phyloP scores from a whole-genome alignment of 2,888 invertebrate genomes.

The Tineola bisselliella region DNA sequence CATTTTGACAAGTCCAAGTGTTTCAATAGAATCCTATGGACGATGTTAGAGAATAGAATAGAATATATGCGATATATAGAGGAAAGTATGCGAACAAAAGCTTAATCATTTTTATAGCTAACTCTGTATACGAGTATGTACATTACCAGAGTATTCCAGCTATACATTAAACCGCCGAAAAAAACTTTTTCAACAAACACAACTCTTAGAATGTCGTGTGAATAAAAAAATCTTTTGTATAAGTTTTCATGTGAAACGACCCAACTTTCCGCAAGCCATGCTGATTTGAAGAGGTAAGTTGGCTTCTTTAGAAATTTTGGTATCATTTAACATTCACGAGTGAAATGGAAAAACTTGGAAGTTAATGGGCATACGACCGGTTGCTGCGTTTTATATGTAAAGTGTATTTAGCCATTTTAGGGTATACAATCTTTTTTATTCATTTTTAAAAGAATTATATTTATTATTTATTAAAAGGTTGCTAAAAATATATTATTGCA shows the following conservation, averaged over 20 bases:
- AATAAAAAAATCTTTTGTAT: neutral
- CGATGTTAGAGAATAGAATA: too few species aligned
- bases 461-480: too few species aligned
- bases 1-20: too few species aligned
- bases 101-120: too few species aligned
- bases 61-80: too few species aligned
- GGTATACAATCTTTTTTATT: too few species aligned
- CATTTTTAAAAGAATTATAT: too few species aligned
- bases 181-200: neutral
- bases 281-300: constrained; percentile 8
- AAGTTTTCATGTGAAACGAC: neutral
- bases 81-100: too few species aligned
- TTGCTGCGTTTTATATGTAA: neutral
- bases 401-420: neutral
- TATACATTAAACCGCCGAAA: neutral
- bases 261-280: neutral
- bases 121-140: too few species aligned
- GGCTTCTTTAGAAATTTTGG: neutral
- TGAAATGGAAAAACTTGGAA: constrained; percentile 4
- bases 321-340: neutral
- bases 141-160: too few species aligned
- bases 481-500: too few species aligned
- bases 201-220: neutral
- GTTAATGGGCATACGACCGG: neutral
- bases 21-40: too few species aligned